phyloP scores from a whole-genome alignment of 2,888 invertebrate genomes.

The Monochamus alternatus region DNA sequence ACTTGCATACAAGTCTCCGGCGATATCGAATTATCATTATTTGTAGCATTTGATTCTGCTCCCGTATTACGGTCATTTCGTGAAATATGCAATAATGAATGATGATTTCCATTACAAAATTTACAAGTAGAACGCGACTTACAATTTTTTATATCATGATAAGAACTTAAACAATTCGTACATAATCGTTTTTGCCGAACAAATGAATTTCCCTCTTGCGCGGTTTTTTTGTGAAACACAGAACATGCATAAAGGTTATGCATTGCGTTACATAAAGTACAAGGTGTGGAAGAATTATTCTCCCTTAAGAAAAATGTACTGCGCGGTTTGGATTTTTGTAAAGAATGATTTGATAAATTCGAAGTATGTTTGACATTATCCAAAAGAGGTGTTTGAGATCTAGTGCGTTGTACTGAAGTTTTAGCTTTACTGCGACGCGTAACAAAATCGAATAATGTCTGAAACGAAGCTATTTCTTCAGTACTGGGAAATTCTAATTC shows the following conservation, averaged over 20 bases:
- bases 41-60: neutral
- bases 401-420: neutral
- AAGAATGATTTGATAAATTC: too few relatives aligned
- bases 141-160: neutral
- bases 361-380: too few relatives aligned
- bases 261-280: neutral
- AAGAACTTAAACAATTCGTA: neutral
- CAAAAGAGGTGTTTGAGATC: too few relatives aligned
- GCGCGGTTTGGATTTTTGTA: too few relatives aligned
- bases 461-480: neutral
- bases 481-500: too few relatives aligned
- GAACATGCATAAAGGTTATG: neutral
- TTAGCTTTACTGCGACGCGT: neutral
- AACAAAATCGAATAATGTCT: neutral
- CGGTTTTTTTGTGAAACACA: neutral
- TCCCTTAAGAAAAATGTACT: too few relatives aligned
- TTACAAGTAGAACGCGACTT: neutral
- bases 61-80: neutral
- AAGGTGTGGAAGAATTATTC: neutral
- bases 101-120: neutral
- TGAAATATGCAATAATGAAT: neutral
- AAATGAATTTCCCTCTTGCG: neutral
- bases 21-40: neutral
- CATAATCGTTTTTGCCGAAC: neutral
- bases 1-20: neutral